Conservation (phyloP, 2,888 invertebrate species). For the Phengaris arion region DNA sequence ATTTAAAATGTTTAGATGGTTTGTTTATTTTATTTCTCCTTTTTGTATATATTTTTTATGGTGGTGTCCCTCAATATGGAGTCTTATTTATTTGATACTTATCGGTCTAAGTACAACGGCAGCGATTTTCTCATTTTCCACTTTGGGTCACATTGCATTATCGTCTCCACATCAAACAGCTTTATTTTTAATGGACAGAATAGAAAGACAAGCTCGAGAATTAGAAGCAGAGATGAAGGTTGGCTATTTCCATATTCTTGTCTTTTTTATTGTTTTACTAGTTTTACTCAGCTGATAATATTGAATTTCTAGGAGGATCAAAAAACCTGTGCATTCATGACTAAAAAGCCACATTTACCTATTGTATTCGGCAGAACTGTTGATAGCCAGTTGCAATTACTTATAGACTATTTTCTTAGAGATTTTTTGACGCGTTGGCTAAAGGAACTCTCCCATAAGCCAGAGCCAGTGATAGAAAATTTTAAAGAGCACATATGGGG, state of each 20-base stretch:
- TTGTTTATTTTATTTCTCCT: constrained; percentile 50
- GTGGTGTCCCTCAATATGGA: constrained; percentile 60
- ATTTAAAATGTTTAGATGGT: constrained; percentile 56
- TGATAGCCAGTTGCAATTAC: constrained; percentile 89
- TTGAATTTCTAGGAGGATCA: constrained; percentile 60
- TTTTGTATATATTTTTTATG: constrained; percentile 55
- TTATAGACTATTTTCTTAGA: constrained; percentile 87
- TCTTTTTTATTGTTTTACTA: constrained; percentile 19
- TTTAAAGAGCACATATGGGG: constrained; percentile 91
- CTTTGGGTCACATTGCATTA: constrained; percentile 82
- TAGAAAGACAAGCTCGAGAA: constrained; percentile 80
- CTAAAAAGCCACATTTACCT: constrained; percentile 81
- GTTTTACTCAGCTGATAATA: not conserved
- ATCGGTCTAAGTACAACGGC: constrained; percentile 54
- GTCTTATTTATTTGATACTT: constrained; percentile 54
- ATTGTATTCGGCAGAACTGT: constrained; percentile 90
- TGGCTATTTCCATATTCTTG: constrained; percentile 36
- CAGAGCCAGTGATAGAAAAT: constrained; percentile 81
- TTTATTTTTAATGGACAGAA: constrained; percentile 77
- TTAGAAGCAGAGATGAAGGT: constrained; percentile 82
- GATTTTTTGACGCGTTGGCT: constrained; percentile 91
- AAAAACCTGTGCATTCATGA: constrained; percentile 59
- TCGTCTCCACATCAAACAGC: constrained; percentile 83
- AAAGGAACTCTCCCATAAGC: constrained; percentile 83
- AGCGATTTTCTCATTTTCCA: constrained; percentile 59